Evolutionary conservation across 2,797 vertebrate genomes (phyloP), one percentile per base, ranked within the genome.

Genomic region (Diplodus sargus): DNA sequence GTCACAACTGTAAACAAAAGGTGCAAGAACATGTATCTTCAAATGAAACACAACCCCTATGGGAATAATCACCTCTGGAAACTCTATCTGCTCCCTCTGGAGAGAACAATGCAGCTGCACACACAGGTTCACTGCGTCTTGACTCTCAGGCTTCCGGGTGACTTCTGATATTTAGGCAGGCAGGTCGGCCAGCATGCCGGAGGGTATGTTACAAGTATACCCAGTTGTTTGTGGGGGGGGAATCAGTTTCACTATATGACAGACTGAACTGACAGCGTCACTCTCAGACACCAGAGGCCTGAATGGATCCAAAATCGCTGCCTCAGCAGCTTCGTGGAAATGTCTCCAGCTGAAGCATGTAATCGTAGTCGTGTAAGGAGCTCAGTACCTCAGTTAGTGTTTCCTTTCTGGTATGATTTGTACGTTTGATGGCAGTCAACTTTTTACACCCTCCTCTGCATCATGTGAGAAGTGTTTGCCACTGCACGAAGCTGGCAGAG

Each of bases 81-180:
- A 90, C 83, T 74, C 70, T 34, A 90, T 68, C 79, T 12, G 16
- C 15, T 42, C 42, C 63, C 74, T 64, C 74, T 79, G 20, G 79
- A 22, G 79, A 90, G 79, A 9, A 89, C 88, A 90, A 92, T 83
- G 85, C 90, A 90, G 82, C 90, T 85, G 90, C 82, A 83, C 69
- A 54, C 69, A 78, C 76, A 45, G 82, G 52, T 71, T 78, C 76
- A 51, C 53, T 4, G 72, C 75, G 79, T 17, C 2, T 76, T 73
- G 51, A 23, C 63, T 76, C 71, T 86, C 75, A 79, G 65, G 72
- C 87, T 81, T 69, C 58, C 6, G 58, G 51, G 60, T 82, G 83
- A 78, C 74, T 91, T 69, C 57, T 82, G 82, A 79, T 91, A 83
- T 91, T 89, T 70, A 66, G 78, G 64, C 74, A 54, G 57, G 51